phyloP scores from a whole-genome alignment of 2,797 vertebrate species.

The Xerus rutilus region DNA sequence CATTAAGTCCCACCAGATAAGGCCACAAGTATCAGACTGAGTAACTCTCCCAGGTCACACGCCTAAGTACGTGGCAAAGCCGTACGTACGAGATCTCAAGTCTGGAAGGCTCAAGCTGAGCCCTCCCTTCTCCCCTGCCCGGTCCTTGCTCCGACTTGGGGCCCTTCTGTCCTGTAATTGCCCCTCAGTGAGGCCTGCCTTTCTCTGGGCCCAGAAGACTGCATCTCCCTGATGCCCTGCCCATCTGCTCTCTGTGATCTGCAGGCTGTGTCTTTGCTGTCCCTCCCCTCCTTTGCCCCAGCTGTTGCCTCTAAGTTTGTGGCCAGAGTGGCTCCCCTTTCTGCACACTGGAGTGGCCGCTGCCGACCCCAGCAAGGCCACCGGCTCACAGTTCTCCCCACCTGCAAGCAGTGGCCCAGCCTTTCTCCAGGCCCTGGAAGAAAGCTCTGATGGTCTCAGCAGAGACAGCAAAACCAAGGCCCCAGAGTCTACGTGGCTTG shows the following conservation, averaged over 20 bases:
- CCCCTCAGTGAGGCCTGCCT: not conserved
- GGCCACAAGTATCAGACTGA: not conserved
- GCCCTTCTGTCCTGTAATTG: not conserved
- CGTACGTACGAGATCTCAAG: not conserved
- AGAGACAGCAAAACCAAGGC: not conserved
- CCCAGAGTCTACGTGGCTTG: not conserved
- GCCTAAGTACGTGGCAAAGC: not conserved
- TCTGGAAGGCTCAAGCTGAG: not conserved
- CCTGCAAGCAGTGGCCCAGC: not conserved
- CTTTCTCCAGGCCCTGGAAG: not conserved
- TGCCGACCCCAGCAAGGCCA: not conserved
- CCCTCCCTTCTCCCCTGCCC: not conserved
- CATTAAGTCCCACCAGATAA: not conserved
- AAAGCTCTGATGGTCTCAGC: not conserved
- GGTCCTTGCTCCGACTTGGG: not conserved
- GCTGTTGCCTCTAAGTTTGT: not conserved
- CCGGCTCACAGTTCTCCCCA: not conserved
- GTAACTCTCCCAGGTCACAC: not conserved
- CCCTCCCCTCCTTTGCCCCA: not conserved
- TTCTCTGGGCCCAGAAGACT: not conserved
- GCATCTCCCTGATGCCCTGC: not conserved
- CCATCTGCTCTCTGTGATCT: not conserved
- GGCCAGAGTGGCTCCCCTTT: not conserved
- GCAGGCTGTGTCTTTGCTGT: not conserved
- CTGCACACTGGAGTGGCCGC: not conserved